Percentiles rank a stretch among this genome's conserved stretches.
These are phyloP conservation scores for Ateles fusciceps DNA, from an alignment of 2,797 vertebrate species.

Conservation along the genomic window DNA sequence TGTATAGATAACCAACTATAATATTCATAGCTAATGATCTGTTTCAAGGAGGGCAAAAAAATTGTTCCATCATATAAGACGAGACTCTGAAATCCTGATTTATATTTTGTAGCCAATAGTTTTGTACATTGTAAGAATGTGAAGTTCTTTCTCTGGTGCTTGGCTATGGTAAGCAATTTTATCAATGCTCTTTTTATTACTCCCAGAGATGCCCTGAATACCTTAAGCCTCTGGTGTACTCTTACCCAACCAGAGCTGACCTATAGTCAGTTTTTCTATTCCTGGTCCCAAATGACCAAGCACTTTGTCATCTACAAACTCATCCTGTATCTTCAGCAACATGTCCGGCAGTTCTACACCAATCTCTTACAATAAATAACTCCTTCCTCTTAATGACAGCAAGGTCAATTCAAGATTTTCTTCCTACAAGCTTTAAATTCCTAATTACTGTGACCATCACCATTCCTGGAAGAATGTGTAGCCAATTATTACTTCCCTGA, in stretches of 20 bases:
- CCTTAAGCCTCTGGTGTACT: neutral
- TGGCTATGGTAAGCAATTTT: neutral
- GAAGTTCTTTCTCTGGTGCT: constrained; percentile 7
- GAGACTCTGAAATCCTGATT: constrained; percentile 22
- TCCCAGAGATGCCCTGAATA: neutral
- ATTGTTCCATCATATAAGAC: neutral
- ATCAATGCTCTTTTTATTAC: neutral
- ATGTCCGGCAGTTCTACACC: neutral
- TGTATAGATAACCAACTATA: neutral
- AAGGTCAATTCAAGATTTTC: constrained; percentile 12
- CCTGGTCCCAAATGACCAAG: neutral
- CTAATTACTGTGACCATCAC: neutral
- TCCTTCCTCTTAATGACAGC: neutral
- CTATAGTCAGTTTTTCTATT: neutral
- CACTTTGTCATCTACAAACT: neutral
- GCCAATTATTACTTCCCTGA: neutral
- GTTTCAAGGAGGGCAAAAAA: constrained; percentile 5
- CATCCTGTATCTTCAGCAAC: neutral
- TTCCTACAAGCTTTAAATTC: neutral
- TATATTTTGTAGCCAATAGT: neutral
- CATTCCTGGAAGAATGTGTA: neutral
- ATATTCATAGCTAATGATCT: neutral
- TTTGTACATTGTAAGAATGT: neutral
- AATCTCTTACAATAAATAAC: neutral
- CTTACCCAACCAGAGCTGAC: neutral